These are phyloP conservation scores for Oxygymnocypris stewartii DNA, from an alignment of 2,113 vertebrate species.

Conservation along the genomic window DNA sequence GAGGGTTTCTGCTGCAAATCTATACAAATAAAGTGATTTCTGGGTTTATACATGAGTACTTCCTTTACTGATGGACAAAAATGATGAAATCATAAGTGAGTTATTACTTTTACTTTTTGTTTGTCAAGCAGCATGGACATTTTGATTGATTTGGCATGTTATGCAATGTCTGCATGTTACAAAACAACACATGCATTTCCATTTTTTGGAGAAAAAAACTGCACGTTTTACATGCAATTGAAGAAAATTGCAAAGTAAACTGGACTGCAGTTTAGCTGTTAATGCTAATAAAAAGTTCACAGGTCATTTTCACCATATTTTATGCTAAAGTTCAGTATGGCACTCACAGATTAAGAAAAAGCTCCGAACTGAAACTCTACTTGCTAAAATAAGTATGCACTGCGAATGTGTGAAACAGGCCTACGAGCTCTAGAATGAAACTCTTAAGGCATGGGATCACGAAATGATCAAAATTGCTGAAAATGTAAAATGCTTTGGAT, in stretches of 20 bases:
- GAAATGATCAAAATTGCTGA: neutral
- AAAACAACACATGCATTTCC: neutral
- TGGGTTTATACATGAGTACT: neutral
- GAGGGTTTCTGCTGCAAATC: neutral
- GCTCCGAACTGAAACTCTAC: neutral
- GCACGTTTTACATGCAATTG: neutral
- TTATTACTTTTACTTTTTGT: neutral
- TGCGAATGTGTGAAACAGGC: neutral
- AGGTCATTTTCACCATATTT: neutral
- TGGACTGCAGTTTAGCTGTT: no score
- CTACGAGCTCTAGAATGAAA: neutral
- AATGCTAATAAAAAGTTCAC: neutral
- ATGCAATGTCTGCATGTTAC: neutral
- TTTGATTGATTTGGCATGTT: neutral
- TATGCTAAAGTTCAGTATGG: neutral
- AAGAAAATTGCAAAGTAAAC: neutral
- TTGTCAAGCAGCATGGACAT: no score
- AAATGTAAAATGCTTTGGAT: neutral
- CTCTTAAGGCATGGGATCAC: neutral
- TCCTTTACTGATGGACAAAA: neutral
- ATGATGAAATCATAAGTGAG: neutral
- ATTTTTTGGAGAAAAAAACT: neutral
- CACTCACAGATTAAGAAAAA: neutral
- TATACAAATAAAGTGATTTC: neutral
- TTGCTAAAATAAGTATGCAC: neutral